phyloP scores from a whole-genome alignment of 2,888 invertebrate genomes.

The Tiliacea aurago region DNA sequence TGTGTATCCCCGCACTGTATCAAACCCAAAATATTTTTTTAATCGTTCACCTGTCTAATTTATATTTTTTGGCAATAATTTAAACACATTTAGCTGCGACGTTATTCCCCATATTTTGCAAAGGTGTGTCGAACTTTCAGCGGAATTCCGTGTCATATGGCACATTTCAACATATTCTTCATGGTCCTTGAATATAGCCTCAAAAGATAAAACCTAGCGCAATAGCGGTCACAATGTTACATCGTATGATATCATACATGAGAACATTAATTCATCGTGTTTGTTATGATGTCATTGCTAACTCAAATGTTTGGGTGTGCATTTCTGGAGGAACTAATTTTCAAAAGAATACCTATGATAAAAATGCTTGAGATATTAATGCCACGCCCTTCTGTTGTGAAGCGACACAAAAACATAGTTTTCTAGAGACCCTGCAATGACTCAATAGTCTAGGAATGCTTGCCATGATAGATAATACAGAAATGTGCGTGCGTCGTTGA shows the following conservation, averaged over 20 bases:
- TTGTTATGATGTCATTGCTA: constrained; percentile 75
- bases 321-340: constrained; percentile 41
- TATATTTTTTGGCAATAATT: constrained; percentile 44
- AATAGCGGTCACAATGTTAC: constrained; percentile 62
- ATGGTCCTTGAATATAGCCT: constrained; percentile 33
- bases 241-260: constrained; percentile 73
- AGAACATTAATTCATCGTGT: constrained; percentile 71
- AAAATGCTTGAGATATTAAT: constrained; percentile 37
- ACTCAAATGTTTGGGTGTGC: constrained; percentile 56
- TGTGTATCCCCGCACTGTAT: constrained; percentile 31
- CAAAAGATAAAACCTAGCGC: constrained; percentile 64
- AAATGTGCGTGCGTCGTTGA: constrained; percentile 52
- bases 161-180: constrained; percentile 16
- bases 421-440: constrained; percentile 69
- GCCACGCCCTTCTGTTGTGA: constrained; percentile 72
- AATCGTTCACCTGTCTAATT: constrained; percentile 23
- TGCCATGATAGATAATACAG: constrained; percentile 74
- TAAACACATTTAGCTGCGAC: constrained; percentile 19
- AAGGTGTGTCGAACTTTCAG: constrained; percentile 17
- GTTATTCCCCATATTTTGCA: constrained; percentile 26
- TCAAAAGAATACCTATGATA: constrained; percentile 27
- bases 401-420: constrained; percentile 54
- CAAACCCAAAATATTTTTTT: constrained; percentile 33
- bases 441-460: constrained; percentile 72
- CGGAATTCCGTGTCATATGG: constrained; percentile 2